Evolutionary conservation across 2,888 invertebrate species (phyloP).

Genomic region (Ennomos erosarius): DNA sequence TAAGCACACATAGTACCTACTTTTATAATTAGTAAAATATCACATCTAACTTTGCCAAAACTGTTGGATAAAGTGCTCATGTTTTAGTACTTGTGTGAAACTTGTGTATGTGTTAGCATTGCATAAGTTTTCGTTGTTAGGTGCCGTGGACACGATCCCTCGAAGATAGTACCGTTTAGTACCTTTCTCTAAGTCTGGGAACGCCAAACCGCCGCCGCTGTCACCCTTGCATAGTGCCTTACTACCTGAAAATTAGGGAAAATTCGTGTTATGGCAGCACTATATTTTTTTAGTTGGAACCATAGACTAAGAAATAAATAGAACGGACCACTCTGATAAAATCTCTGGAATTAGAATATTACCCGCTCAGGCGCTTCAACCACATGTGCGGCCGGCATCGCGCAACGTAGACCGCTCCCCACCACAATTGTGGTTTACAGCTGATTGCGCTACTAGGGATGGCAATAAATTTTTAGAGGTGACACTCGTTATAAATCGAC

Average conservation of each 20-base stretch:
- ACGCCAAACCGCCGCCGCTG: conserved; percentile 72
- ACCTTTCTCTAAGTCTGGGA: conserved; percentile 52
- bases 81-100: conserved; percentile 61
- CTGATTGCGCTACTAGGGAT: too few species aligned
- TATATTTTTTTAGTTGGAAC: too few species aligned
- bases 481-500: too few species aligned
- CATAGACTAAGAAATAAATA: too few species aligned
- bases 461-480: too few species aligned
- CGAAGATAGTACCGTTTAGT: conserved; percentile 62
- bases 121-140: conserved; percentile 56
- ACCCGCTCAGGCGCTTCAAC: too few species aligned
- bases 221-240: conserved; percentile 68
- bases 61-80: conserved; percentile 61
- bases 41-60: conserved; percentile 33
- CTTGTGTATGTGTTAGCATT: conserved; percentile 57
- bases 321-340: too few species aligned
- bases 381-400: too few species aligned
- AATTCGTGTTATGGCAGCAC: neutral
- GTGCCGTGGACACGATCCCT: conserved; percentile 67
- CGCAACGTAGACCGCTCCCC: too few species aligned
- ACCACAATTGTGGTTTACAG: too few species aligned
- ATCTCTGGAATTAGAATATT: too few species aligned
- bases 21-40: too few species aligned
- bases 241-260: conserved; percentile 19
- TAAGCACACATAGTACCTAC: neutral